Percentiles rank a stretch among this genome's conserved stretches.
Evolutionary conservation across 2,888 invertebrate species (phyloP).

Genomic region (Torymus auratus): DNA sequence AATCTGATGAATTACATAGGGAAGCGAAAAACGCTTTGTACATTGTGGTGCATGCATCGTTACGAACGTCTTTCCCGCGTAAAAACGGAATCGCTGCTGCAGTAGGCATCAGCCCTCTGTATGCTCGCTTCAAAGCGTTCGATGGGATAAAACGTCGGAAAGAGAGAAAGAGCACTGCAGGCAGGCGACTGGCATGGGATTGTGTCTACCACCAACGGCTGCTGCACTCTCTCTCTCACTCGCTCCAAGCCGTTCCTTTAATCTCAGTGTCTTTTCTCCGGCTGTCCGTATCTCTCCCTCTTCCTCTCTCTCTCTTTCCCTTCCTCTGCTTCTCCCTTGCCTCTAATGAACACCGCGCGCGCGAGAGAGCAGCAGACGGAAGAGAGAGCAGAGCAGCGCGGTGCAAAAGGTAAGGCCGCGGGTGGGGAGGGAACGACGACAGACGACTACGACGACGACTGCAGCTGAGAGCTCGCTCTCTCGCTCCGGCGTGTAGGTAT

Average conservation of each 20-base stretch:
- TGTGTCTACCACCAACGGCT: neutral
- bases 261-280: too few species aligned
- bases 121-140: neutral
- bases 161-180: too few species aligned
- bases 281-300: conserved; percentile 55
- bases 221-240: conserved; percentile 2
- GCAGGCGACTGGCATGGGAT: neutral
- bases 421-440: conserved; percentile 41
- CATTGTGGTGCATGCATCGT: too few species aligned
- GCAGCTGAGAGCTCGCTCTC: conserved; percentile 34
- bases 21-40: too few species aligned
- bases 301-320: conserved; percentile 47
- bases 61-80: too few species aligned
- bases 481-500: too few species aligned
- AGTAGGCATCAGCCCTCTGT: neutral
- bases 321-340: conserved; percentile 43
- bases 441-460: conserved; percentile 32
- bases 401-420: conserved; percentile 44
- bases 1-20: neutral
- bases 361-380: conserved; percentile 5
- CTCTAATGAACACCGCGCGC: conserved; percentile 54
- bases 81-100: too few species aligned
- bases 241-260: too few species aligned
- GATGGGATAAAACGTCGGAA: neutral
- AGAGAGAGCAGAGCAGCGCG: neutral